Percentiles rank a stretch among this genome's conserved stretches.
Conservation (phyloP, 2,888 invertebrate genomes). For the Nemoura dubitans region DNA sequence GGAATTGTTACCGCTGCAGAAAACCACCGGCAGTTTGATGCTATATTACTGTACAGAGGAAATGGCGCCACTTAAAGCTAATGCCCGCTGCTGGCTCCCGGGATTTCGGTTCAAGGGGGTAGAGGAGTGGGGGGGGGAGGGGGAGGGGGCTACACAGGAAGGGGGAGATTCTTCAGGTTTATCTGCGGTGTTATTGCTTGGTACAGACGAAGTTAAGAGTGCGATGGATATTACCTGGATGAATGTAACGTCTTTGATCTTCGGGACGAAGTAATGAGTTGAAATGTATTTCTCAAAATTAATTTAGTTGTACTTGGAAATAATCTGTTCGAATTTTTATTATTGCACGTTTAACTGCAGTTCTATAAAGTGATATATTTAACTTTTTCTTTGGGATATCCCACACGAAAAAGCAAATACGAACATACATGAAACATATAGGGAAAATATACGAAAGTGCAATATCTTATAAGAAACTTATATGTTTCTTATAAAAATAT, state of each 20-base stretch:
- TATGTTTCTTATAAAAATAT: no score
- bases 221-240: neutral
- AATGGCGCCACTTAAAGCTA: neutral
- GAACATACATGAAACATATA: no score
- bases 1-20: neutral
- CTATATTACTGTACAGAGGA: neutral
- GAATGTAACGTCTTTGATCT: neutral
- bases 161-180: neutral
- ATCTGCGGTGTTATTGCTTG: neutral
- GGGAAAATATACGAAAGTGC: no score
- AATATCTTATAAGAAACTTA: no score
- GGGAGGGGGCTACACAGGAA: neutral
- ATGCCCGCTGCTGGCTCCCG: neutral
- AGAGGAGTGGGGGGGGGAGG: neutral
- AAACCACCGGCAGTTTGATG: neutral
- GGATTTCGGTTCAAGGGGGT: neutral
- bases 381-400: no score
- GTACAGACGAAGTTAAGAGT: neutral
- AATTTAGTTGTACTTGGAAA: no score
- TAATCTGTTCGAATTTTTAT: no score
- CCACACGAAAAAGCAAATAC: no score
- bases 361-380: no score
- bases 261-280: no score
- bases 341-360: no score
- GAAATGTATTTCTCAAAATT: no score